Base-by-base conservation (phyloP, 2,888 invertebrate species). In the Athetis lepigone region DNA sequence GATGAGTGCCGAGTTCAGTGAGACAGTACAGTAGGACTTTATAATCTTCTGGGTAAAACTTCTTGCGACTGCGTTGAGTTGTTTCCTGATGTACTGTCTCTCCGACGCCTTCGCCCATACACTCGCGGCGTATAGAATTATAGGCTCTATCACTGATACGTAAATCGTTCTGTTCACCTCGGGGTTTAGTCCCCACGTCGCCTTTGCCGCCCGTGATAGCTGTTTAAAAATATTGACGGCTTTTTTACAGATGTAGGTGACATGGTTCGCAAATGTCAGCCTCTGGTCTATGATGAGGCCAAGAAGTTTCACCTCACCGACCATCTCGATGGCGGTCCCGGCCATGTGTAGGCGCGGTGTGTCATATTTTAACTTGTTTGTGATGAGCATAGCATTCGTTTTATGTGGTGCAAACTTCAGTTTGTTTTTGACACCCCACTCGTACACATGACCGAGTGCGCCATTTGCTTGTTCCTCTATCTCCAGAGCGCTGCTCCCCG, bases 11-110 rank as follows among this genome's bases (percentile, higher is more conserved):
- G 45, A 43, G 29, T 40, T 52, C 4, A 75, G 46, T 1, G 70
- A 72, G 13, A 65, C 65, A 2, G 75, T 73, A 0, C 68, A 47
- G 16, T 73, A 76, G 0, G 68, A n/a, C 61, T 16, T 25, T 42
- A 6, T 55, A 58, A 75, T n/a, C 7, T 69, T 76, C 8, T 69
- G 70, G 0, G 62, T 69, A 1, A 73, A 57, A 0, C 69, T 54
- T 0, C 39, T 19, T 2, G 47, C 47, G 4, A 57, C 40, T 0
- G 21, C 2, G 0, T 21, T n/a, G 0, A 57, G 7, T 0, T 21
- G 27, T 3, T 47, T 57, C 0, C 11, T 16, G 0, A 47, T 4
- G 0, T 47, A 18, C 1, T 39, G 0, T 7, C 47, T 57, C 4
- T 4, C 5, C 0, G 46, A 37, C 0, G 57, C 47, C 0, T 21